Percentiles rank a stretch among this genome's conserved stretches.
phyloP scores from a whole-genome alignment of 2,888 invertebrate species.

The Sinotaia quadrata region DNA sequence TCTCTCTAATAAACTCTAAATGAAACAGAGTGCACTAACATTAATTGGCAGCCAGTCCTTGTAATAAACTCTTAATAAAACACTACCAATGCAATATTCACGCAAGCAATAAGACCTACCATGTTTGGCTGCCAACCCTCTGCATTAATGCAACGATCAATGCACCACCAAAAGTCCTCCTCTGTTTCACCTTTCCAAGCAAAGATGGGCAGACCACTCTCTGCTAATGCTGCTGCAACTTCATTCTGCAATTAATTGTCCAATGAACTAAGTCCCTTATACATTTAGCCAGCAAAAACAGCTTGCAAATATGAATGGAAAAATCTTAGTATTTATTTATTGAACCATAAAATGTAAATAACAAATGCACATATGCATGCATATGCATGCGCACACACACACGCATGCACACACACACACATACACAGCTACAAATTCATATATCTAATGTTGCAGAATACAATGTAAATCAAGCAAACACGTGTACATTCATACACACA shows the following conservation, averaged over 20 bases:
- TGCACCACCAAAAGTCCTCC: constrained; percentile 99
- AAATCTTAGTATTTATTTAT: too few relatives aligned
- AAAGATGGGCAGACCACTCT: constrained; percentile 89
- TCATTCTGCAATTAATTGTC: constrained; percentile 84
- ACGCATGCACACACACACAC: constrained; percentile 1
- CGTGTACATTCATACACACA: not conserved
- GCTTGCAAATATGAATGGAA: too few relatives aligned
- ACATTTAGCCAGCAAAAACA: too few relatives aligned
- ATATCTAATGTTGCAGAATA: too few relatives aligned
- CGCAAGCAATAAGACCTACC: too few relatives aligned
- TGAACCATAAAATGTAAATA: not conserved
- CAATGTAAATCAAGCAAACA: not conserved
- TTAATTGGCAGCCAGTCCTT: too few relatives aligned
- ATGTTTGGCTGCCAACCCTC: constrained; percentile 98
- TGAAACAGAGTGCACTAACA: too few relatives aligned
- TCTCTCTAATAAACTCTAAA: too few relatives aligned
- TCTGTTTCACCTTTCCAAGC: constrained; percentile 98
- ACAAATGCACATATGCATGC: not conserved
- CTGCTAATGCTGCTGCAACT: constrained; percentile 94
- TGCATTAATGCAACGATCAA: constrained; percentile 92
- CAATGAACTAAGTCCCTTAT: too few relatives aligned
- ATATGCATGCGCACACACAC: not conserved
- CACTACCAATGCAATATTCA: too few relatives aligned
- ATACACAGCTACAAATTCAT: not conserved
- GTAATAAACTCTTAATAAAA: too few relatives aligned